Base-by-base conservation (phyloP, 2,888 invertebrate genomes). In the Caenorhabditis panamensis region DNA sequence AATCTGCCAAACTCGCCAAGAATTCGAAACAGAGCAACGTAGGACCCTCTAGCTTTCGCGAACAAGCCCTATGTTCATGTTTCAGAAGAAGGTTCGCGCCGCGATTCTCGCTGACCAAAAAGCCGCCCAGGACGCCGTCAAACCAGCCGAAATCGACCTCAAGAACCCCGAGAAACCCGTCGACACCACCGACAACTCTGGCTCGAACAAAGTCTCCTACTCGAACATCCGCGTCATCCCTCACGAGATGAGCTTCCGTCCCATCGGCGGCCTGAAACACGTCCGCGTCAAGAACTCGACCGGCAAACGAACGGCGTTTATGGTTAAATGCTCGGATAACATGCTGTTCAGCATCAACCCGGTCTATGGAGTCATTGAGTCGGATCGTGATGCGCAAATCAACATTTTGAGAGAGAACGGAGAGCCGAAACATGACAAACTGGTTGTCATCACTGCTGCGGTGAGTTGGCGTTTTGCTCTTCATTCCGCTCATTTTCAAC, bases 301-400 rank as follows among this genome's bases (percentile, higher is more conserved):
- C 4, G 67, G 63, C 49, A 59, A 64, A 67, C 73, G 58, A 24
- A 58, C 41, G 11, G 75, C 64, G 22, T 77, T 56, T 41, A 71
- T 76, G 80, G 71, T 71, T 9, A 82, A 82, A 37, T 82, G 82
- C 66, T 82, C 82, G 68, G 82, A 82, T 28, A 82, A 82, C 20
- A 56, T 78, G 64, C 31, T 82, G 64, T 82, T 63, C 51, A 75
- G 67, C 37, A 73, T 82, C 24, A 76, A 75, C 56, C 82, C 82
- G 20, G 82, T 79, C 0, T 71, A 71, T 37, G 82, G 75, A 13
- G 20, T 58, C n/a, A 71, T 82, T 36, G 79, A 68, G 2, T 6
- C 54, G 11, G 75, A 78, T n/a, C 11, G 18, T 5, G 75, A 78
- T 18, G 66, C 63, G 13, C 56, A 54, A 11, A 73, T 82, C 16